These are phyloP conservation scores for Halcyon malimbica DNA, from an alignment of 2,113 vertebrate species.

Conservation along the genomic window DNA sequence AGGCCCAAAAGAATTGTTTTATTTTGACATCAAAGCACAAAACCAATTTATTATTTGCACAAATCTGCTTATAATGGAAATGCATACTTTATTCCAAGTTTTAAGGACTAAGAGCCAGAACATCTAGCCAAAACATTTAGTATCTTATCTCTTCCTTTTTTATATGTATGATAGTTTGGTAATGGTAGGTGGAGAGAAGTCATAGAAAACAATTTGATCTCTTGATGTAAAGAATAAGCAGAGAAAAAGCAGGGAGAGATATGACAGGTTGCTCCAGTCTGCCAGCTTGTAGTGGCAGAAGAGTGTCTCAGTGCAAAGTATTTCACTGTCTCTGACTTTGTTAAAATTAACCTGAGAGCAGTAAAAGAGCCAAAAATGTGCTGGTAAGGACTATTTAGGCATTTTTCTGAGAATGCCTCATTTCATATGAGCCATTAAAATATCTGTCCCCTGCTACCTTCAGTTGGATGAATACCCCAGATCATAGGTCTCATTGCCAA, in stretches of 20 bases:
- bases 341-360: not conserved
- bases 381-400: not conserved
- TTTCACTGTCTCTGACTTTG: not conserved
- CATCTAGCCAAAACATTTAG: not conserved
- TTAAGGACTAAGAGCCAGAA: not conserved
- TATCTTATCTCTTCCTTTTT: not conserved
- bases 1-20: not conserved
- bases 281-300: not conserved
- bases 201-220: not conserved
- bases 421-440: constrained; percentile 6
- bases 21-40: not conserved
- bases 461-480: not conserved
- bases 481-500: not conserved
- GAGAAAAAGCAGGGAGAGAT: not conserved
- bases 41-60: not conserved
- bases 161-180: not conserved
- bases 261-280: not conserved
- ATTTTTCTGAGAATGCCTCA: not conserved
- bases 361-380: not conserved
- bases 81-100: not conserved
- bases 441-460: not conserved
- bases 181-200: not conserved
- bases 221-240: not conserved
- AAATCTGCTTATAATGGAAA: not conserved
- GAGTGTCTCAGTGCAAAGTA: not conserved